Base-by-base conservation (phyloP, 2,113 vertebrate species). In the Centrocercus urophasianus region DNA sequence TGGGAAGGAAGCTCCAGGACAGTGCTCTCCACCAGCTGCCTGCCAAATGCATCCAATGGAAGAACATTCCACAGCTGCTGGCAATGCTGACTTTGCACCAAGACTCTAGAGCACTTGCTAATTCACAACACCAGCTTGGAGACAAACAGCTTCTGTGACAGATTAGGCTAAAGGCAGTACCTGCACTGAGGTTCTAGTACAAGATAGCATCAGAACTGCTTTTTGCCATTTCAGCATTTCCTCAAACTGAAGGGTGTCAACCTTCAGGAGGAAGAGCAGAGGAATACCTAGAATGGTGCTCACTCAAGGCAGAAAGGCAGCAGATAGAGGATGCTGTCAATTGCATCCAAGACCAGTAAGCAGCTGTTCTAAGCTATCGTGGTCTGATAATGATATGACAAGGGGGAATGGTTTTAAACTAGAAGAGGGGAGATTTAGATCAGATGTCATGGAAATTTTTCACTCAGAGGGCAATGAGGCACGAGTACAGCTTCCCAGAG, bases 171-270 rank as follows among this genome's bases (percentile, higher is more conserved):
- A 60, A 25, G 24, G 22, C 1, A 0, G 28, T 67, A 59, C 25
- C 56, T 61, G 42, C 43, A 87, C 28, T 0, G 1, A 10, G 11
- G 11, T 57, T 17, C 40, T 3, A 1, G 15, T 6, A 61, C 4
- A 25, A 60, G 13, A 9, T 6, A 63, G 30, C 4, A 34, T 1
- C 19, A 0, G 1, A 13, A 13, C 24, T 52, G 5, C 2, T 22
- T 38, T 25, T 40, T 50, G 20, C 8, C 19, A 34, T 11, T 60
- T 56, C 57, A 38, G 12, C 12, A 3, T 30, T 76, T 0, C 0
- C 17, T 13, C 27, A 70, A 17, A 8, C 17, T 7, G 13, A 77
- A n/a, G 6, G 20, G 20, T n/a, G 30, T 63, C 48, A 69, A 36
- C 1, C 8, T 25, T 30, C 14, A 17, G 10, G 18, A 54, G 13